Conservation (phyloP, 2,888 invertebrate species). For the Dicyrtomina minuta region DNA sequence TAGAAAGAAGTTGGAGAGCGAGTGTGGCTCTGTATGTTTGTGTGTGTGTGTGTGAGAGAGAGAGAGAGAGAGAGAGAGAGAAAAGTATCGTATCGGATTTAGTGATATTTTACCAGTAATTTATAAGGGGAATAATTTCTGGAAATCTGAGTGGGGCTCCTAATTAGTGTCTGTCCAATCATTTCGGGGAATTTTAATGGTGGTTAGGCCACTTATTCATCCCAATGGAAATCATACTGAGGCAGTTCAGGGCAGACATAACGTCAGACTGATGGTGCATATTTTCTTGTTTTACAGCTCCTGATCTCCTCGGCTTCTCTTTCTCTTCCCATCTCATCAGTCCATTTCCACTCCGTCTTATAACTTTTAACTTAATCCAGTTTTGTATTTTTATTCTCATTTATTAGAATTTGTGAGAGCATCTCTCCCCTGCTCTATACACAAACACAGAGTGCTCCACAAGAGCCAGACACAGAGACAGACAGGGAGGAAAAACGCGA, state of each 20-base stretch:
- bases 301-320: constrained; percentile 30
- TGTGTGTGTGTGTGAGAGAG: constrained; percentile 8
- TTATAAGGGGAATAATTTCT: constrained; percentile 34
- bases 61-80: constrained; percentile 17
- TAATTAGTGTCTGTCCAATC: constrained; percentile 34
- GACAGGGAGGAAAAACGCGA: not conserved
- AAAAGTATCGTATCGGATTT: constrained; percentile 23
- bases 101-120: constrained; percentile 33
- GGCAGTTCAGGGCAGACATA: constrained; percentile 33
- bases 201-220: constrained; percentile 34
- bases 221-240: constrained; percentile 33
- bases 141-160: constrained; percentile 29
- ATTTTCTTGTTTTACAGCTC: constrained; percentile 34
- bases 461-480: not conserved
- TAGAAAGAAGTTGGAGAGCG: constrained; percentile 5
- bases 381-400: constrained; percentile 29
- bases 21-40: no score
- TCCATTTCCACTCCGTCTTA: constrained; percentile 3
- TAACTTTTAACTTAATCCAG: constrained; percentile 33
- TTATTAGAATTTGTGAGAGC: not conserved
- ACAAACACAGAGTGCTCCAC: not conserved
- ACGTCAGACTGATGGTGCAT: constrained; percentile 33
- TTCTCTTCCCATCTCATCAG: constrained; percentile 14
- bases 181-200: constrained; percentile 33
- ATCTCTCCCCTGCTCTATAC: no score